phyloP scores from a whole-genome alignment of 2,797 vertebrate genomes.

The Mycteria americana region DNA sequence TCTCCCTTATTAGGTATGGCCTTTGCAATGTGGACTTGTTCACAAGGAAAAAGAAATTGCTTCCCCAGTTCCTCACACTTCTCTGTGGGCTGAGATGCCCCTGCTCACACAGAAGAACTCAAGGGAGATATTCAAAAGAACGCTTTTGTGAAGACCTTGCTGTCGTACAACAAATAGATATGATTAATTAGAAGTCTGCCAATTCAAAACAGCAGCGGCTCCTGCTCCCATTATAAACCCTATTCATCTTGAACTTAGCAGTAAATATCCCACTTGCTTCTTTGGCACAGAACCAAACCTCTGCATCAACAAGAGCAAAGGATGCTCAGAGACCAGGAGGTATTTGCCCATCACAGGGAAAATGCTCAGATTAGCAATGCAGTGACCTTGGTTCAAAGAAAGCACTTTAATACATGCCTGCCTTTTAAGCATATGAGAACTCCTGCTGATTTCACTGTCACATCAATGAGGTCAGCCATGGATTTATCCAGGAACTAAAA shows the following conservation, averaged over 20 bases:
- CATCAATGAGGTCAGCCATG: slow-evolving; percentile 31
- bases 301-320: not conserved
- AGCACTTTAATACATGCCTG: not conserved
- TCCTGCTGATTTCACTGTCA: slow-evolving; percentile 37
- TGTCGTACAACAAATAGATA: not conserved
- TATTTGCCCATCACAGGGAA: slow-evolving; percentile 17
- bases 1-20: not conserved
- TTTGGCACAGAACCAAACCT: not conserved
- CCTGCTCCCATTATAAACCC: not conserved
- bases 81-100: not conserved
- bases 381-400: slow-evolving; percentile 38
- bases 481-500: slow-evolving; percentile 39
- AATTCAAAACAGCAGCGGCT: not conserved
- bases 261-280: not conserved
- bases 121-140: not conserved
- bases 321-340: not conserved
- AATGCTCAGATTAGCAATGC: slow-evolving; percentile 15
- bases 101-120: not conserved
- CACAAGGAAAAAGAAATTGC: not conserved
- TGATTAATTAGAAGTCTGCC: slow-evolving; percentile 9
- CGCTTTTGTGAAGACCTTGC: not conserved
- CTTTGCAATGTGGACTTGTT: not conserved
- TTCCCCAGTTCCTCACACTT: not conserved
- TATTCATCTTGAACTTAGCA: not conserved
- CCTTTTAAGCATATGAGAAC: slow-evolving; percentile 16